Conservation (phyloP, 2,888 invertebrate genomes). For the Drosophila subquinaria region DNA sequence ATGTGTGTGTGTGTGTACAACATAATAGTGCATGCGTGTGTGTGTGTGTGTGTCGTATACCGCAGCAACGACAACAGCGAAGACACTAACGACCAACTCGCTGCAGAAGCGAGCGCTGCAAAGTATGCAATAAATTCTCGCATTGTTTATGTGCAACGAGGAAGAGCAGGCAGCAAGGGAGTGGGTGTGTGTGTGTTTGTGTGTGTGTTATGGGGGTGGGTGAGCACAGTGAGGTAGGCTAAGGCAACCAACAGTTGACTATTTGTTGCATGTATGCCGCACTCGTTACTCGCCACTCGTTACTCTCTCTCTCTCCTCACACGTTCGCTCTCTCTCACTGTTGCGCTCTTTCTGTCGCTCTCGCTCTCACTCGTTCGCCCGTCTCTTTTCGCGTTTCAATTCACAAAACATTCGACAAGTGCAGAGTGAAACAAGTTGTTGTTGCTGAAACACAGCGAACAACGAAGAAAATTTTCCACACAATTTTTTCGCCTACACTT, state of each 20-base stretch:
- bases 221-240: constrained; percentile 75
- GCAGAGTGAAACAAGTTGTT: constrained; percentile 81
- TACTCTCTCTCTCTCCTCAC: constrained; percentile 14
- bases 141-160: constrained; percentile 77
- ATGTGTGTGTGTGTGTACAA: constrained; percentile 17
- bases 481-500: constrained; percentile 38
- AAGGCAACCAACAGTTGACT: constrained; percentile 80
- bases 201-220: constrained; percentile 4
- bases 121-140: constrained; percentile 81
- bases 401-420: constrained; percentile 81
- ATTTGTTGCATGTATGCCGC: constrained; percentile 74
- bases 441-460: constrained; percentile 77
- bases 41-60: constrained; percentile 26
- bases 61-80: constrained; percentile 47
- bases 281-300: constrained; percentile 46
- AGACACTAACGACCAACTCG: constrained; percentile 61
- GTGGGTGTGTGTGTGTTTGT: background rate
- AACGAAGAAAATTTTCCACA: constrained; percentile 59
- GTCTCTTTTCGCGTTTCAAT: constrained; percentile 47
- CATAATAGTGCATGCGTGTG: constrained; percentile 24
- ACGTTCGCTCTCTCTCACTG: constrained; percentile 10
- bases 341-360: constrained; percentile 12
- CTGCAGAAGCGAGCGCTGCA: constrained; percentile 67
- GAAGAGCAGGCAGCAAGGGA: background rate
- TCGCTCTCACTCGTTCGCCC: background rate